Conservation (phyloP, 2,888 invertebrate species). For the Sycophila texana region DNA sequence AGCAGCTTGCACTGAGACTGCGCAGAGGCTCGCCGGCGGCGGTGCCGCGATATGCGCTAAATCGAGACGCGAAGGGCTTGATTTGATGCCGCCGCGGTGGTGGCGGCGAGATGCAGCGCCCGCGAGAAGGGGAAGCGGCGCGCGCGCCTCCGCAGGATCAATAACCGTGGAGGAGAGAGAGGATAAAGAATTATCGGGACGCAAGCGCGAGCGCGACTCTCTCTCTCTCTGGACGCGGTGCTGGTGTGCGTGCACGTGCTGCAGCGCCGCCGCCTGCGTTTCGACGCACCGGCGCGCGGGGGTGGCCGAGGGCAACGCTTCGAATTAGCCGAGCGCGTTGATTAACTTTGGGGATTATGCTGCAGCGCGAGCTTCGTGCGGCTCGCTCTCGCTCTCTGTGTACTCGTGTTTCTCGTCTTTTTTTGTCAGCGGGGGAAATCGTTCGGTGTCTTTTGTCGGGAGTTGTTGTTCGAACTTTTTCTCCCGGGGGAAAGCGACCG, state of each 20-base stretch:
- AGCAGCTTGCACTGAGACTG: constrained; percentile 27
- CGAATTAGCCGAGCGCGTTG: constrained; percentile 52
- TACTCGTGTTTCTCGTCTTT: neutral
- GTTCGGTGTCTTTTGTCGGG: constrained; percentile 1
- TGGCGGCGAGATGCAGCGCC: constrained; percentile 29
- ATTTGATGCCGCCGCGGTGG: constrained; percentile 43
- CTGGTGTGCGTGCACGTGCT: neutral
- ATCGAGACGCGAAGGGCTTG: constrained; percentile 42
- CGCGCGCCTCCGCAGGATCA: constrained; percentile 42
- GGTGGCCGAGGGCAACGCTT: neutral
- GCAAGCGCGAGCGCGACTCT: neutral
- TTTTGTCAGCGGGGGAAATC: neutral
- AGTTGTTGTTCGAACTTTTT: neutral
- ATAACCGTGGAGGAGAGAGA: constrained; percentile 39
- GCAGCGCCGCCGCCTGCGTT: too few species aligned
- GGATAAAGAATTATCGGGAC: constrained; percentile 49
- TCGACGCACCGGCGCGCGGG: neutral
- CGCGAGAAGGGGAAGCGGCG: constrained; percentile 24
- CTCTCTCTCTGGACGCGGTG: neutral
- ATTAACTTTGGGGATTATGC: constrained; percentile 54
- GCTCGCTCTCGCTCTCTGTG: neutral
- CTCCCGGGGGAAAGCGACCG: neutral
- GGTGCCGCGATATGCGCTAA: constrained; percentile 28
- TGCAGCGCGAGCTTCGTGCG: neutral
- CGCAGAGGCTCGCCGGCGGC: constrained; percentile 34